These are phyloP conservation scores for Cladorhizidae sp. DNA, from an alignment of 37 sponge, comb jelly and placozoan genomes.

Conservation along the genomic window DNA sequence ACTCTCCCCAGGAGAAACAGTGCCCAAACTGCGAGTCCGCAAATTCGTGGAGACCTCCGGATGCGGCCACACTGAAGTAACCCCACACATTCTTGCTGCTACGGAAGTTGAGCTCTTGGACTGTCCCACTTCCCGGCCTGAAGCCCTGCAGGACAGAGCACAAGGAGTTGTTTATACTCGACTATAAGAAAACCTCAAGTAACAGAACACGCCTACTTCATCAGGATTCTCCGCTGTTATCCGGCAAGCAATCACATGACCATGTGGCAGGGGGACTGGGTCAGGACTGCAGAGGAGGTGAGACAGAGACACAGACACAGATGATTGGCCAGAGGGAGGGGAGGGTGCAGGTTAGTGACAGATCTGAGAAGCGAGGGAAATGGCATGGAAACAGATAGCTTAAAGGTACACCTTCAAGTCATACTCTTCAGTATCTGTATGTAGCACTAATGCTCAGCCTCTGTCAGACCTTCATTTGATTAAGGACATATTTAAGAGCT, in stretches of 20 bases:
- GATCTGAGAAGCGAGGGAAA: neutral
- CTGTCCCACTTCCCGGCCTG: slow-evolving; percentile 92
- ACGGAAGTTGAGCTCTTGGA: slow-evolving; percentile 94
- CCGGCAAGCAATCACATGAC: slow-evolving; percentile 97
- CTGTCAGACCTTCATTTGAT: too few species aligned
- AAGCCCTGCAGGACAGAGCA: slow-evolving; percentile 66
- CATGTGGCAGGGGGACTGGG: slow-evolving; percentile 78
- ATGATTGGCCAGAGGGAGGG: neutral
- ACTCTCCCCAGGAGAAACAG: slow-evolving; percentile 98
- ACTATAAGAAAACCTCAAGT: neutral
- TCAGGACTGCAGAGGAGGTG: slow-evolving; percentile 45
- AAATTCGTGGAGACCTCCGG: slow-evolving; percentile 99
- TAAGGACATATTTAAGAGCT: too few species aligned
- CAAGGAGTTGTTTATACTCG: neutral
- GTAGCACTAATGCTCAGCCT: too few species aligned
- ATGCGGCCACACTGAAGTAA: slow-evolving; percentile 96
- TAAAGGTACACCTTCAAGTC: too few species aligned
- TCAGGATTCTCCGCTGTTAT: slow-evolving; percentile 99
- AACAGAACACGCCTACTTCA: slow-evolving; percentile 72
- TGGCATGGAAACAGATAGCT: neutral
- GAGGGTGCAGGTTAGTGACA: too few species aligned
- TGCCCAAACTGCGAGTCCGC: slow-evolving; percentile 99
- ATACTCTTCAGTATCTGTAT: too few species aligned
- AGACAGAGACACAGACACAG: too few species aligned
- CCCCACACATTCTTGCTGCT: slow-evolving; percentile 98